A percentile compares a stretch with the other conserved stretches of the same genome.
phyloP scores from a whole-genome alignment of 1,140 invertebrate species.

The Drosophila nikananu region DNA sequence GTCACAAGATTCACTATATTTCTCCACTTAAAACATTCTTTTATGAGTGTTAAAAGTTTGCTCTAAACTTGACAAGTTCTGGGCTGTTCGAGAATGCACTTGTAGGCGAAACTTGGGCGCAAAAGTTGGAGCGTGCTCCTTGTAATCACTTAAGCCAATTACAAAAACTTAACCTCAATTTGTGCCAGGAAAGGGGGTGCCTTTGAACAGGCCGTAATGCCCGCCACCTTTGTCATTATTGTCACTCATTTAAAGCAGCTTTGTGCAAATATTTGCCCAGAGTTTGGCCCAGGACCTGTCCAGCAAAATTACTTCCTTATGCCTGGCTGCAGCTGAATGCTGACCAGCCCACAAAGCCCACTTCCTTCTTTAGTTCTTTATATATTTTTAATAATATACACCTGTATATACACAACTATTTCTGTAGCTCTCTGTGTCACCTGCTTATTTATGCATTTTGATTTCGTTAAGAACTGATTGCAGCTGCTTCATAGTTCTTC shows the following conservation, averaged over 20 bases:
- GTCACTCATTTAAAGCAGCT: conserved; percentile 65
- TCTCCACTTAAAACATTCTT: background rate
- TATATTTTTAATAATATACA: background rate
- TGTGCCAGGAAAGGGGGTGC: conserved; percentile 24
- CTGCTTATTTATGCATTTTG: conserved; percentile 77
- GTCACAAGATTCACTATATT: background rate
- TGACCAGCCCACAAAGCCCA: conserved; percentile 19
- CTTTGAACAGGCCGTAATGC: conserved; percentile 12
- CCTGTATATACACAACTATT: background rate
- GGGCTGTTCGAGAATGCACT: conserved; percentile 3
- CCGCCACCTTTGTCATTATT: conserved; percentile 31
- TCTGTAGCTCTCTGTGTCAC: background rate
- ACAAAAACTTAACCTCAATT: conserved; percentile 77
- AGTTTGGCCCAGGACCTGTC: conserved; percentile 8
- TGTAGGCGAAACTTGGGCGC: conserved; percentile 29
- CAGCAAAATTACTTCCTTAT: conserved; percentile 49
- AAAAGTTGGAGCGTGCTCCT: conserved; percentile 60
- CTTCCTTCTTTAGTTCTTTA: background rate
- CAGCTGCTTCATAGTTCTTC: conserved; percentile 57
- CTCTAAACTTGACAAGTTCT: conserved; percentile 40
- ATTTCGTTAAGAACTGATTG: conserved; percentile 63
- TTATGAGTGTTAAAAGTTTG: conserved; percentile 33
- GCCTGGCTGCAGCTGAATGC: conserved; percentile 63
- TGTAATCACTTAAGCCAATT: conserved; percentile 80
- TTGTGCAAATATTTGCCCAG: conserved; percentile 46